Evolutionary conservation across 1,140 invertebrate genomes (phyloP), one percentile per base, ranked within the genome.

Genomic region (Melanaphis sacchari): DNA sequence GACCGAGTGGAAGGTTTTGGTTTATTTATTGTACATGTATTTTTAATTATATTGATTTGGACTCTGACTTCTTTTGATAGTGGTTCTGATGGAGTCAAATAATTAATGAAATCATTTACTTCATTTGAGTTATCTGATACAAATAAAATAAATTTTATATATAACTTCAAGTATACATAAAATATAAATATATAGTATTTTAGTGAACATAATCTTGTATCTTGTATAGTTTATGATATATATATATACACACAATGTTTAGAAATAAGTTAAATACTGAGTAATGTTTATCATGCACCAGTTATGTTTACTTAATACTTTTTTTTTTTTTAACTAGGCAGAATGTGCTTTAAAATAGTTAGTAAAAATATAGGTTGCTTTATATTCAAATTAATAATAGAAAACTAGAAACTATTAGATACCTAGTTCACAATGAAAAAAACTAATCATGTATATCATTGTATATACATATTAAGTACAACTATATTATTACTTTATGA

Each of bases 131-230:
- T 66, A 66, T 66, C 24, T 66, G 59, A 66, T 66, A 31, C 59
- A 66, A 66, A 66, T 66, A 66, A 66, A 66, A 66, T 66, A 66
- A 1, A 59, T 66, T 31, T 66, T 66, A 66, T 66, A 66, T 66
- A 6, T 66, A 66, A 66, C 26, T 66, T 66, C 59, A 66, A 66
- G 59, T 66, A 66, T 66, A 26, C 59, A 66, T 66, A 66, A 66
- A 66, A 66, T n/a, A 66, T 66, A 66, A 66, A 66, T n/a, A 66
- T 66, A 66, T 66, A 66, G 59, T 66, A 66, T 66, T 66, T 66
- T 66, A 66, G 26, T 66, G 59, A 66, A n/a, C 26, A 66, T 66
- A 66, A 31, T 31, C 24, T 66, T 66, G 59, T 66, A 66, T 66
- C 4, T 66, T 66, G 59, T 66, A 66, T 66, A 66, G 59, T 66